Percentiles rank a stretch among this genome's conserved stretches.
Evolutionary conservation across 2,113 vertebrate genomes (phyloP).

Genomic region (Epinephelus fuscoguttatus): DNA sequence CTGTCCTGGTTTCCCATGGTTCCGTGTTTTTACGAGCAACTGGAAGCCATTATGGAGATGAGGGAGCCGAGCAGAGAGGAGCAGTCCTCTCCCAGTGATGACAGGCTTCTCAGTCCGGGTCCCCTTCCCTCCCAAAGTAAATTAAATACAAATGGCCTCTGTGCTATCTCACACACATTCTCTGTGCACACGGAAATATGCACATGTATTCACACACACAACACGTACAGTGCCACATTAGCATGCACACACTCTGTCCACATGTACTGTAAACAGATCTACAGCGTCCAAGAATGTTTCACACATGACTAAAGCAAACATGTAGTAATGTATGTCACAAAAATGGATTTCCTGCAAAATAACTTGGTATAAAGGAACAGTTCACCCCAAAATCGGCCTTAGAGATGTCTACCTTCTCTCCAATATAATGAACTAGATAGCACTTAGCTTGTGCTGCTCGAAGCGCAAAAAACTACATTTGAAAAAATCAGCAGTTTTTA

Average conservation of each 20-base stretch:
- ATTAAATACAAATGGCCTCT: conserved; percentile 85
- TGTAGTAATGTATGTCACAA: neutral
- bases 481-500: too few relatives aligned
- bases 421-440: too few relatives aligned
- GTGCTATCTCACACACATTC: conserved; percentile 55
- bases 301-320: conserved; percentile 32
- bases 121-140: conserved; percentile 73
- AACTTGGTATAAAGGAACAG: neutral
- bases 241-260: conserved; percentile 14
- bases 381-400: too few relatives aligned
- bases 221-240: conserved; percentile 21
- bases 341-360: neutral
- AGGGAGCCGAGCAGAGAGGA: conserved; percentile 77
- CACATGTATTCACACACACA: conserved; percentile 34
- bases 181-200: conserved; percentile 26
- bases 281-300: conserved; percentile 12
- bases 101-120: conserved; percentile 81
- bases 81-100: conserved; percentile 80
- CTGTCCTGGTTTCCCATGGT: conserved; percentile 78
- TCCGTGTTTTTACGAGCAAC: conserved; percentile 83
- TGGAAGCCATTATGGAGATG: conserved; percentile 87
- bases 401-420: too few relatives aligned
- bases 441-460: too few relatives aligned
- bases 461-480: too few relatives aligned
- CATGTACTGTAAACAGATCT: neutral